Base-by-base conservation (phyloP, 35 echinoderm and acorn worm genomes). In the Lytechinus variegatus region DNA sequence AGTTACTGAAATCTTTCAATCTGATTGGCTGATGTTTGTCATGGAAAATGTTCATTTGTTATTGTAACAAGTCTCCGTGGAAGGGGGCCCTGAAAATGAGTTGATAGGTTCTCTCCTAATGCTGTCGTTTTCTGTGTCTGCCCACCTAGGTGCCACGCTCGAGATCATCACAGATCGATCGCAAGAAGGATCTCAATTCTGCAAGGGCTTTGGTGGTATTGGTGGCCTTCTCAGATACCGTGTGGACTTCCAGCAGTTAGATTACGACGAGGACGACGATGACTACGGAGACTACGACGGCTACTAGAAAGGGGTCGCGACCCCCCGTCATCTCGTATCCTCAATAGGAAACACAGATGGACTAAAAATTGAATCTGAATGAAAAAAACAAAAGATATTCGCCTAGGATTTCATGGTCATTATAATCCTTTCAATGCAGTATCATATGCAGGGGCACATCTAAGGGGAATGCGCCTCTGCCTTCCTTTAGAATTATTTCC, bases 151-250 rank as follows among this genome's bases (percentile, higher is more conserved):
- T 94, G 97, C 98, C 56, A 99, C 98, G 6, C 89, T 99, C 54
- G 98, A 99, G 93, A 99, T 99, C 71, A 99, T 99, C 92, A 99
- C 98, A 55, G 98, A 99, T 92, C 94, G 98, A 57, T 99, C 98
- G 16, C 98, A 99, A 95, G 98, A 99, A 95, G 98, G 98, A 11
- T 99, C 98, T 61, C 98, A 99, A 88, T 99, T 99, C 95, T 99
- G 98, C 87, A 98, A 98, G 87, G 98, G 98, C 56, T 99, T 99
- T 93, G 98, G 98, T 9, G 98, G 98, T 55, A 99, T 99, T 92
- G 98, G 98, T n/a, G 98, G 98, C 54, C 97, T 99, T 86, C 98
- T 99, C 53, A 97, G 98, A 12, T 99, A 99, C 95, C 91, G 98
- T 27, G 98, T 99, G 27, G 98, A 99, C 95, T 99, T 99, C 97